phyloP scores from a whole-genome alignment of 2,888 invertebrate genomes.

The Agrypnus murinus region DNA sequence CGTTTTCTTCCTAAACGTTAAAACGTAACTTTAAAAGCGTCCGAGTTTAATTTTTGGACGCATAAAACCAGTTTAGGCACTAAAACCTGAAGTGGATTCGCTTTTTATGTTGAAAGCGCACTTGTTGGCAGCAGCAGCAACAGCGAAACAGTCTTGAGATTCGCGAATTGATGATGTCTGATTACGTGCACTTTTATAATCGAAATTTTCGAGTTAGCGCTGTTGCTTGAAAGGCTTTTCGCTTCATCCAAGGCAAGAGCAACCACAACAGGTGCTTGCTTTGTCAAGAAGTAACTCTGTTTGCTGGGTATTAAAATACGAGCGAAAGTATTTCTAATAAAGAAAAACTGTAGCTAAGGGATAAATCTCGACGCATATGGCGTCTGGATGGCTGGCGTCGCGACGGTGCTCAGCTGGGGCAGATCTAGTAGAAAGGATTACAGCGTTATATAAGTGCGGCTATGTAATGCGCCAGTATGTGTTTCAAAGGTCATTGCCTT shows the following conservation, averaged over 20 bases:
- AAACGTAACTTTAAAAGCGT: conserved; percentile 27
- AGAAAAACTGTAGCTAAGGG: conserved; percentile 52
- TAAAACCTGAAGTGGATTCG: conserved; percentile 42
- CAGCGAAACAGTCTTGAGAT: conserved; percentile 21
- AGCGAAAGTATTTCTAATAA: conserved; percentile 35
- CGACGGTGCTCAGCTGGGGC: conserved; percentile 65
- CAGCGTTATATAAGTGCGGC: conserved; percentile 60
- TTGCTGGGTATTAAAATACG: conserved; percentile 25
- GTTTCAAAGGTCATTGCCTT: conserved; percentile 52
- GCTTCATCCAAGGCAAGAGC: too few relatives aligned
- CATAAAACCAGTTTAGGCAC: conserved; percentile 41
- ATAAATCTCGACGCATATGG: conserved; percentile 63
- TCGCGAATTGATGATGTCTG: conserved; percentile 22
- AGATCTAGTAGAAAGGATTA: conserved; percentile 65
- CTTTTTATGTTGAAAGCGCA: conserved; percentile 61
- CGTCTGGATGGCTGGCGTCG: conserved; percentile 66
- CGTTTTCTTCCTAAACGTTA: conserved; percentile 25
- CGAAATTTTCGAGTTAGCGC: conserved; percentile 14
- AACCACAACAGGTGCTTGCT: conserved; percentile 22
- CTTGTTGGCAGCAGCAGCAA: conserved; percentile 36
- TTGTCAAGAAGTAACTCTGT: background rate
- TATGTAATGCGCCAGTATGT: conserved; percentile 48
- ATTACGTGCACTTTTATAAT: conserved; percentile 31
- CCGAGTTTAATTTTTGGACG: conserved; percentile 34
- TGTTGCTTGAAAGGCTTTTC: too few relatives aligned